Conservation (phyloP, 2,797 vertebrate species). For the Synaphobranchus kaupii region DNA sequence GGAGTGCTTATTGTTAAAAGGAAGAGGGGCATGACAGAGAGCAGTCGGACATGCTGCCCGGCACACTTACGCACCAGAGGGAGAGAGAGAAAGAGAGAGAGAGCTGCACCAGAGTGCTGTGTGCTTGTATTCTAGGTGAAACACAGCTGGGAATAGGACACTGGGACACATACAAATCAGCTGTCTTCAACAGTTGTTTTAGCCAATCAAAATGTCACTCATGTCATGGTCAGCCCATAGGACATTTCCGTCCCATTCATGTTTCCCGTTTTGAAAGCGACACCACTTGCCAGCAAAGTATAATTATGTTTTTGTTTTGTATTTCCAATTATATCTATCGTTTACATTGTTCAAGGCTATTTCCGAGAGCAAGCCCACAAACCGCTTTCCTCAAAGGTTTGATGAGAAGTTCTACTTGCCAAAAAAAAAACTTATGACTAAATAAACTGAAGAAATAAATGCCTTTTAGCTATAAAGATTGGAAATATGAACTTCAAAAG, state of each 20-base stretch:
- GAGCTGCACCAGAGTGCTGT: not conserved
- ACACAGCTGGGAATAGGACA: not conserved
- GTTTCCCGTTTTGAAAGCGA: not conserved
- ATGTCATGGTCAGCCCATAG: not conserved
- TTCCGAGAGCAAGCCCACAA: not conserved
- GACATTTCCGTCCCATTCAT: not conserved
- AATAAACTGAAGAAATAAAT: not conserved
- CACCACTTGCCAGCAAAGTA: not conserved
- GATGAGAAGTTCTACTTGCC: slow-evolving; percentile 1
- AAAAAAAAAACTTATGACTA: not conserved
- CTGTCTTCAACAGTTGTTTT: not conserved
- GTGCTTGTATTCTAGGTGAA: not conserved
- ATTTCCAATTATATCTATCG: not conserved
- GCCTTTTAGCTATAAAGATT: not conserved
- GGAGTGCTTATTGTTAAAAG: slow-evolving; percentile 9
- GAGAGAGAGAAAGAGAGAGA: not conserved
- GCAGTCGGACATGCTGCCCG: not conserved
- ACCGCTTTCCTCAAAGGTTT: not conserved
- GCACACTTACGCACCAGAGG: not conserved
- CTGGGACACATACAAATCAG: not conserved
- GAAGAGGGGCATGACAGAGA: not conserved
- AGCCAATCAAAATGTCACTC: not conserved
- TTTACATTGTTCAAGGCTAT: not conserved
- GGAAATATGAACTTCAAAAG: slow-evolving; percentile 22
- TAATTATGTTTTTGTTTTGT: not conserved